phyloP scores from a whole-genome alignment of 2,113 vertebrate species.

The Leucosticte australis region DNA sequence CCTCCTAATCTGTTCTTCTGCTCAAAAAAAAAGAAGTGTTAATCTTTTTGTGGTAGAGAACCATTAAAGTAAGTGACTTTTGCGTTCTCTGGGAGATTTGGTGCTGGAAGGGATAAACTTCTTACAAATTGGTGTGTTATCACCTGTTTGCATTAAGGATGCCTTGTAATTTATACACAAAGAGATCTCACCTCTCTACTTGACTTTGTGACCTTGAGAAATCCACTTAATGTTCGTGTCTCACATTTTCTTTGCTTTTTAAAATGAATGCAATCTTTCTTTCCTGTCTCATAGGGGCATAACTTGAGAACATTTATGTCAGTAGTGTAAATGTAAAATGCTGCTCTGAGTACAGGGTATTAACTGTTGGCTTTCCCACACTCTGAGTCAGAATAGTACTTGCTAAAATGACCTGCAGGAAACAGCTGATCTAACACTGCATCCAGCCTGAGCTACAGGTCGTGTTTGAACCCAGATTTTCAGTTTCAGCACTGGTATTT shows the following conservation, averaged over 20 bases:
- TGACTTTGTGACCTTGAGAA: not conserved
- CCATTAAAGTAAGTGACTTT: not conserved
- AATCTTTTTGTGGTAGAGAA: not conserved
- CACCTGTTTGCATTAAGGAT: not conserved
- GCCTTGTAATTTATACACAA: not conserved
- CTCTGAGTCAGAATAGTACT: not conserved
- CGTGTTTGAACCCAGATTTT: not conserved
- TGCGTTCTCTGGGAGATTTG: not conserved
- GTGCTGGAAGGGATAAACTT: not conserved
- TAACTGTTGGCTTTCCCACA: not conserved
- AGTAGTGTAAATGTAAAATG: not conserved
- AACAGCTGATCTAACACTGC: not conserved
- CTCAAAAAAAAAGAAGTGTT: not conserved
- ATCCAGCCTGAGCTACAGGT: not conserved
- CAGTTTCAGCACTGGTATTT: not conserved
- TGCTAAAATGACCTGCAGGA: not conserved
- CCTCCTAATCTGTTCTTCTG: not conserved
- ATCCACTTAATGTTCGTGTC: not conserved
- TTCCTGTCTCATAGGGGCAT: not conserved
- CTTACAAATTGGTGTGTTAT: not conserved
- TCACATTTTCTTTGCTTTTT: not conserved
- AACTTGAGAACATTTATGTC: not conserved
- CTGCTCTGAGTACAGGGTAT: not conserved
- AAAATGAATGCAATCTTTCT: not conserved
- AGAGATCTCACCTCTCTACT: not conserved